phyloP scores from a whole-genome alignment of 1,140 invertebrate genomes.

The Vanessa atalanta region DNA sequence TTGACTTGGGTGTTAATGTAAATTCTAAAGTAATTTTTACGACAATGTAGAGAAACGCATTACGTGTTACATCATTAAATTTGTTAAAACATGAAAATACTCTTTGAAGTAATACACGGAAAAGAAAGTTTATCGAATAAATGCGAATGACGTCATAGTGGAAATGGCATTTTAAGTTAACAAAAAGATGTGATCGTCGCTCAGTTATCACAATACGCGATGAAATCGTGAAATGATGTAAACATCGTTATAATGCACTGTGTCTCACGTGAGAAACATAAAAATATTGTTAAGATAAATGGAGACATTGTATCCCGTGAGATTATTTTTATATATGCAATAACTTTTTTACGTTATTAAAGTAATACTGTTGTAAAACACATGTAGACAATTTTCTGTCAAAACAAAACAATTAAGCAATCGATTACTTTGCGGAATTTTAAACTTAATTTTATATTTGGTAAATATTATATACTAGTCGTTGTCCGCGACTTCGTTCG shows the following conservation, averaged over 20 bases:
- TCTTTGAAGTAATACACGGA: constrained; percentile 20
- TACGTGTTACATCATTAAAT: constrained; percentile 8
- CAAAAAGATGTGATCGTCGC: constrained; percentile 30
- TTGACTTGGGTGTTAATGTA: background rate
- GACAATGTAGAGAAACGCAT: background rate
- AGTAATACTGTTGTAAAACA: constrained; percentile 3
- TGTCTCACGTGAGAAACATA: constrained; percentile 27
- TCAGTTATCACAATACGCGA: constrained; percentile 22
- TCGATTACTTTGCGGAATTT: too few species aligned
- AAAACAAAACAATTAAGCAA: too few species aligned
- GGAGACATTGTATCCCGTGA: constrained; percentile 24
- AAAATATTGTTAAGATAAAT: constrained; percentile 18
- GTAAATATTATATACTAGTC: too few species aligned
- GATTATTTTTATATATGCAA: background rate
- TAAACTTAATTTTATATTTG: too few species aligned
- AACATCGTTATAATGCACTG: constrained; percentile 17
- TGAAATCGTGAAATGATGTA: constrained; percentile 31
- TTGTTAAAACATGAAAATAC: constrained; percentile 24
- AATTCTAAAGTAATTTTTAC: background rate
- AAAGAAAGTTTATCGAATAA: constrained; percentile 23
- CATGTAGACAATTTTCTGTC: background rate
- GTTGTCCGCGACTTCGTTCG: too few species aligned
- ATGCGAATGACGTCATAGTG: background rate
- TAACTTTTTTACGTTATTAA: background rate
- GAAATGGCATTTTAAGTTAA: constrained; percentile 13